Conservation (phyloP, 2,888 invertebrate genomes). For the Tigriopus californicus region DNA sequence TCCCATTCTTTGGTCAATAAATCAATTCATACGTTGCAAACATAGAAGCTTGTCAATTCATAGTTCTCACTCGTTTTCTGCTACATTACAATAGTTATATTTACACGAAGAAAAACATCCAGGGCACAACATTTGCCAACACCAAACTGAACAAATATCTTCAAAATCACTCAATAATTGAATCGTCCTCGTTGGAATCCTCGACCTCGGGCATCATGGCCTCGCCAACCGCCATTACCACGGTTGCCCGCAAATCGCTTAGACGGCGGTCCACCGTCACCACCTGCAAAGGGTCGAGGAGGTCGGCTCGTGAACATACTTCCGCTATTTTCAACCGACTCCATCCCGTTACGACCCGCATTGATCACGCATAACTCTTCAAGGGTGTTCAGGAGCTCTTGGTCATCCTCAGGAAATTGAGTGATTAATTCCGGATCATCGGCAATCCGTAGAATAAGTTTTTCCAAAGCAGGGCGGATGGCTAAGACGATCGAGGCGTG, state of each 20-base stretch:
- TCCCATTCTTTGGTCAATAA: too few relatives aligned
- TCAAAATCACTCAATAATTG: too few relatives aligned
- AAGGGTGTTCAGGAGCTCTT: constrained; percentile 48
- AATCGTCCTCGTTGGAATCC: too few relatives aligned
- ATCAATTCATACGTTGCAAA: too few relatives aligned
- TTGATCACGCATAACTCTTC: constrained; percentile 53
- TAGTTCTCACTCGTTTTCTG: too few relatives aligned
- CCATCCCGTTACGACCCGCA: constrained; percentile 51
- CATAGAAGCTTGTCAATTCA: too few relatives aligned
- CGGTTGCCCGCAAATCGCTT: constrained; percentile 11
- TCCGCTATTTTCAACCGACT: constrained; percentile 29
- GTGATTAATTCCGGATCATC: constrained; percentile 44
- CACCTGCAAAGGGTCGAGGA: constrained; percentile 16
- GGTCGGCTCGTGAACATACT: constrained; percentile 19
- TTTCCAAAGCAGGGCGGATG: constrained; percentile 70
- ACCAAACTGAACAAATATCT: too few relatives aligned
- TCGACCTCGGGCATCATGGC: too few relatives aligned
- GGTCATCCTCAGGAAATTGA: constrained; percentile 40
- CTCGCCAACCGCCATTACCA: constrained; percentile 15
- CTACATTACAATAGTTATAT: too few relatives aligned
- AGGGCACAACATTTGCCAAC: too few relatives aligned
- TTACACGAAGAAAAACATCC: too few relatives aligned
- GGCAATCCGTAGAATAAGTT: constrained; percentile 57
- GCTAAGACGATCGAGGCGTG: constrained; percentile 64
- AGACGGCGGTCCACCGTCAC: constrained; percentile 18